phyloP scores from a whole-genome alignment of 2,113 vertebrate genomes.

The Plectropomus leopardus region DNA sequence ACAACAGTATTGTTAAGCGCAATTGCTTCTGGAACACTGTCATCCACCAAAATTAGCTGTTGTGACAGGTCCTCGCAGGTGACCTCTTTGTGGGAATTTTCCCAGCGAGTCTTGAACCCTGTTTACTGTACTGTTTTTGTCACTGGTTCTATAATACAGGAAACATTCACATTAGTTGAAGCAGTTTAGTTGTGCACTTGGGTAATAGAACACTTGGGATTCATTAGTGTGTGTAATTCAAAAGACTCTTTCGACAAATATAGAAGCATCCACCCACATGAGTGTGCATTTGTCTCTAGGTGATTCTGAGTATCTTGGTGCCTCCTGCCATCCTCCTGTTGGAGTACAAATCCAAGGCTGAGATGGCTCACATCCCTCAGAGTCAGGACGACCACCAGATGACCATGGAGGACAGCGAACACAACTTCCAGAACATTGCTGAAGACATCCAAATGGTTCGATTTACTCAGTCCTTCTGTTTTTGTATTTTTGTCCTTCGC shows the following conservation, averaged over 20 bases:
- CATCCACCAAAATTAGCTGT: no score
- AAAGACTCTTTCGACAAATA: neutral
- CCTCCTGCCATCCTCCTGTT: conserved; percentile 96
- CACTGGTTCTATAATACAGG: neutral
- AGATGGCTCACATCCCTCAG: conserved; percentile 99
- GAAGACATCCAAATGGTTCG: conserved; percentile 97
- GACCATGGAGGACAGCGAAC: conserved; percentile 99
- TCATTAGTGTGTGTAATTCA: neutral
- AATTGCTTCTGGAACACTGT: no score
- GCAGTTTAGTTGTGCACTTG: neutral
- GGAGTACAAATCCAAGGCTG: conserved; percentile 98
- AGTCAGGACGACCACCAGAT: conserved; percentile 98
- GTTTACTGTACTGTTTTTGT: neutral
- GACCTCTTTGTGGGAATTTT: neutral
- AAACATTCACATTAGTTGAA: neutral
- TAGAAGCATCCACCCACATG: conserved; percentile 53
- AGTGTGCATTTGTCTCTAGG: conserved; percentile 82
- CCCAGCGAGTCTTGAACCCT: neutral
- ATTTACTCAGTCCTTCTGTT: neutral
- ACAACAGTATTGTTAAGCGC: no score
- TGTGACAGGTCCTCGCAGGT: no score
- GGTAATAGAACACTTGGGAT: neutral
- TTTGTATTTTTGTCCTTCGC: neutral
- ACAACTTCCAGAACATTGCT: conserved; percentile 91
- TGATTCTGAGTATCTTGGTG: conserved; percentile 97